phyloP scores from a whole-genome alignment of 35 echinoderm and acorn worm species.

The Heliocidaris erythrogramma region DNA sequence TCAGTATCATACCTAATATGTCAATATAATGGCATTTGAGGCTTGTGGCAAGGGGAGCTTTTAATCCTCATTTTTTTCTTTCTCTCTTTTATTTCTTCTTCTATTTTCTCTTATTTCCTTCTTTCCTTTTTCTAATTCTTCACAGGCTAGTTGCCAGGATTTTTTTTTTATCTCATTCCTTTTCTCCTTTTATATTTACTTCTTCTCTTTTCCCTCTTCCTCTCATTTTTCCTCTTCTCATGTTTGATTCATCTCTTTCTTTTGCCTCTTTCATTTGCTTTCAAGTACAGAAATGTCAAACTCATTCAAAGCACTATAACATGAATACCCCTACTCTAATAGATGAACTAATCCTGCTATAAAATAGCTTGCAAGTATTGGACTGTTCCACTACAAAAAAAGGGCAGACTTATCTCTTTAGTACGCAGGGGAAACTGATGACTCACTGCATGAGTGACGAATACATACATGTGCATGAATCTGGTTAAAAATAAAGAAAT shows the following conservation, averaged over 20 bases:
- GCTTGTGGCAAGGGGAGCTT: neutral
- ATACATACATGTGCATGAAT: no score
- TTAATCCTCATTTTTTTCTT: neutral
- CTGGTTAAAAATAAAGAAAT: no score
- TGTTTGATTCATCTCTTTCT: neutral
- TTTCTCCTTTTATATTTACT: neutral
- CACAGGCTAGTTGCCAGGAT: no score
- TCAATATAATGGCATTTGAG: neutral
- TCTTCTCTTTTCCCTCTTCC: neutral
- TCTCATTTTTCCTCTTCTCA: neutral
- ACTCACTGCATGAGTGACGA: neutral
- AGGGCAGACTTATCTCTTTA: neutral
- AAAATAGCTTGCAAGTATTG: neutral
- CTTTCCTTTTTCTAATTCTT: neutral
- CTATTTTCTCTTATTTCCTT: neutral
- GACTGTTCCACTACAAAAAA: neutral
- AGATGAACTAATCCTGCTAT: neutral
- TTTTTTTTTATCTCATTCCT: neutral
- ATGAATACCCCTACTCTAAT: neutral
- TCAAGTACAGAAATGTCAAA: no score
- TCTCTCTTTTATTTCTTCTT: neutral
- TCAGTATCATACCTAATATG: neutral
- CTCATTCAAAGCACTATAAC: no score
- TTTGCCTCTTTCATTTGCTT: neutral
- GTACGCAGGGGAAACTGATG: neutral